Base-by-base conservation (phyloP, 2,797 vertebrate species). In the Anguilla marmorata region DNA sequence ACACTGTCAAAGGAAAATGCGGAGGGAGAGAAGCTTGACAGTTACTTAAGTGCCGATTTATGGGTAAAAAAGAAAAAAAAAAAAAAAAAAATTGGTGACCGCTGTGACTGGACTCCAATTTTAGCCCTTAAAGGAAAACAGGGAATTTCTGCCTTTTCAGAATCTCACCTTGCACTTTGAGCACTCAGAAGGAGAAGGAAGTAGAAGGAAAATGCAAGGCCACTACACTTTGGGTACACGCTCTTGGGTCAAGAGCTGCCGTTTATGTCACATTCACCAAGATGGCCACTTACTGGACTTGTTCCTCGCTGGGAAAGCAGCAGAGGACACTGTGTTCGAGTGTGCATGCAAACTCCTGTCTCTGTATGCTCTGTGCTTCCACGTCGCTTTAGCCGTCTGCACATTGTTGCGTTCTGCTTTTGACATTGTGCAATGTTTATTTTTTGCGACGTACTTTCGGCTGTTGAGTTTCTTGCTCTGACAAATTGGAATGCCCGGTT, bases 31-130 rank as follows among this genome's bases (percentile, higher is more conserved):
- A 89, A 45, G 89, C 87, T 79, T 89, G 89, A 88, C 58, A 89
- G 89, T 85, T 89, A 89, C 84, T 93, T 37, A 90, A 94, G 76
- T 90, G 91, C 85, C 91, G 90, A 85, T 74, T 85, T 86, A 79
- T 21, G 19, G 41, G 9, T 82, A 24, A 82, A 21, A 41, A 27
- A 24, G 48, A 7, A 19, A 27, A n/a, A 66, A 66, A n/a, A n/a
- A n/a, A 4, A 52, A 4, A 19, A 0, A 60, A 3, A 41, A 48
- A 48, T 82, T n/a, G 41, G 79, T 82, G 79, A 82, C 87, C 88
- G 84, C 90, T 91, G 89, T 88, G 86, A 91, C 89, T 54, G 52
- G 86, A 72, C 87, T 89, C 90, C 92, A 92, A 92, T 94, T 94
- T 93, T 90, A 92, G 86, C 79, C 41, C 21, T 90, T 89, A 92